Conservation (phyloP, 2,113 vertebrate species). For the Syrrhaptes paradoxus region DNA sequence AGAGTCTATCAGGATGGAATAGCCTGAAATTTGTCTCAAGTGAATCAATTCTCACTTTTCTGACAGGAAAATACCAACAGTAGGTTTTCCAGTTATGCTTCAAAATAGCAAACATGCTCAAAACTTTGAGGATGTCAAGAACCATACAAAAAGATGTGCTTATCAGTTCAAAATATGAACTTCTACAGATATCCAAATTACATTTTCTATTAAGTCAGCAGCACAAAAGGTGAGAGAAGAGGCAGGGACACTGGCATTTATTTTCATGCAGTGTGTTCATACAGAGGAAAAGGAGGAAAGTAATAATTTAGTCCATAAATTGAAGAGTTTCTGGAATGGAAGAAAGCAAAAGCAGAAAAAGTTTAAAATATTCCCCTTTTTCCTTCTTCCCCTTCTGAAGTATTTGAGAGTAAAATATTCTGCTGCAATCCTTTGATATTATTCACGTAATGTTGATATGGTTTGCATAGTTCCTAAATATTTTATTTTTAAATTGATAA, state of each 20-base stretch:
- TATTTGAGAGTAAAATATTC: background rate
- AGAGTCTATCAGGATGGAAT: slow-evolving; percentile 34
- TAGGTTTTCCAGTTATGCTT: slow-evolving; percentile 34
- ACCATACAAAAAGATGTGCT: background rate
- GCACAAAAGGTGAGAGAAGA: slow-evolving; percentile 18
- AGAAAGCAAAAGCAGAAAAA: background rate
- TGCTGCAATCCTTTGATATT: background rate
- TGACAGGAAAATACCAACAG: slow-evolving; percentile 38
- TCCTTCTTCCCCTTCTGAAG: background rate
- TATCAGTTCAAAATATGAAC: slow-evolving; percentile 33
- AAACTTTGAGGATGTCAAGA: slow-evolving; percentile 14
- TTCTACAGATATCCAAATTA: slow-evolving; percentile 20
- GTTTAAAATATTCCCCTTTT: background rate
- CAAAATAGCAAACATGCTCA: slow-evolving; percentile 27
- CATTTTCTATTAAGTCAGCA: slow-evolving; percentile 41
- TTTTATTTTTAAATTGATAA: background rate
- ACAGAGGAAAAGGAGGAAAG: background rate
- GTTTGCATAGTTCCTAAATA: background rate
- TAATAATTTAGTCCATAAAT: background rate
- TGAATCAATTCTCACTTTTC: slow-evolving; percentile 16
- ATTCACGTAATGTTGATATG: background rate
- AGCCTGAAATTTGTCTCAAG: slow-evolving; percentile 40
- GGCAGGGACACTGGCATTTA: background rate
- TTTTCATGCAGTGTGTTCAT: background rate
- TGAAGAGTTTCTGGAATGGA: background rate